Evolutionary conservation across 2,113 vertebrate species (phyloP).

Genomic region (Semnornis frantzii): DNA sequence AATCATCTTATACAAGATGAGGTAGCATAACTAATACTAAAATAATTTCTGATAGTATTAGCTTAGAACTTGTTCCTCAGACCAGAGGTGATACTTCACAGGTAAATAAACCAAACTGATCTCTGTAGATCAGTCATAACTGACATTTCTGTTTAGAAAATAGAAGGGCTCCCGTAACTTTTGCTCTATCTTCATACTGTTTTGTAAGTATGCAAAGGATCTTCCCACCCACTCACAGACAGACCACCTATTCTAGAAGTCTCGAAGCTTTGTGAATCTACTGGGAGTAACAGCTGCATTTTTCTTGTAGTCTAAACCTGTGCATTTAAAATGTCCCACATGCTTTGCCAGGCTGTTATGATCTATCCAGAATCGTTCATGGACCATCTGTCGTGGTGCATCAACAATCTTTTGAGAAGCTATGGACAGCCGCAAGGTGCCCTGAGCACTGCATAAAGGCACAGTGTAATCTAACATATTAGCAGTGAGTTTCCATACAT

Average conservation of each 20-base stretch:
- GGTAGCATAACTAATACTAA: neutral
- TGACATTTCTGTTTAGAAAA: neutral
- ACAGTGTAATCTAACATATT: neutral
- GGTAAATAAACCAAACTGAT: neutral
- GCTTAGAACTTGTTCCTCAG: neutral
- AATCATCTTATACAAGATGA: neutral
- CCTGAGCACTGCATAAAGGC: neutral
- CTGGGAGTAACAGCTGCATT: neutral
- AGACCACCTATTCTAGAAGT: neutral
- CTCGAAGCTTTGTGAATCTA: neutral
- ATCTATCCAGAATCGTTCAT: accelerated
- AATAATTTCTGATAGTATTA: neutral
- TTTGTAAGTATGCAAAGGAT: neutral
- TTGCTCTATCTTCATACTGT: neutral
- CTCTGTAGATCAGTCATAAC: neutral
- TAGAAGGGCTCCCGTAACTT: neutral
- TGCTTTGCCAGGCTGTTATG: neutral
- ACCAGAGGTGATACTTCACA: neutral
- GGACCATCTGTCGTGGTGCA: neutral
- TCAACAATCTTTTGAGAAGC: neutral
- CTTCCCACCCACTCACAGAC: neutral
- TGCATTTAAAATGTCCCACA: neutral
- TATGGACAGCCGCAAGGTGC: neutral
- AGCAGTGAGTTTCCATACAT: neutral
- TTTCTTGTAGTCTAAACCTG: neutral